Conservation (phyloP, 2,888 invertebrate genomes). For the Scaptomyza caliginosa region DNA sequence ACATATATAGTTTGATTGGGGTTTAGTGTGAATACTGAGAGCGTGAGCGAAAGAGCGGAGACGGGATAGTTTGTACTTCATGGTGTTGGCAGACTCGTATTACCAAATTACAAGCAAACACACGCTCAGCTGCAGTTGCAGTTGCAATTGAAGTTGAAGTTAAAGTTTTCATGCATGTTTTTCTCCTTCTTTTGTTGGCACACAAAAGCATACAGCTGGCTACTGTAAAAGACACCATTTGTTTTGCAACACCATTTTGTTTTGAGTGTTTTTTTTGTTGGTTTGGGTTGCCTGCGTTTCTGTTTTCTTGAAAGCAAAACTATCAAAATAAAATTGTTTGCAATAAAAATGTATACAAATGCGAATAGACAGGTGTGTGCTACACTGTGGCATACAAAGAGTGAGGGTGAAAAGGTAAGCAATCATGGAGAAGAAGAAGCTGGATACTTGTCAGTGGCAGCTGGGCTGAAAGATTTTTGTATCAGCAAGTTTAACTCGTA, state of each 20-base stretch:
- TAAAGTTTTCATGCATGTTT: constrained; percentile 8
- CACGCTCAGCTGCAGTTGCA: constrained; percentile 46
- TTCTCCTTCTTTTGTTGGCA: neutral
- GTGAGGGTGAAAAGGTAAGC: neutral
- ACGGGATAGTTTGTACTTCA: constrained; percentile 7
- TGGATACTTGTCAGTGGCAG: constrained; percentile 36
- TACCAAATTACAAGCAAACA: constrained; percentile 70
- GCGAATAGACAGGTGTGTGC: constrained; percentile 56
- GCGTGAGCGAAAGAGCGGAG: no score
- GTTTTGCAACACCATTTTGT: constrained; percentile 78
- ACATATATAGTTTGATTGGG: neutral
- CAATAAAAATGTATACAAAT: constrained; percentile 76
- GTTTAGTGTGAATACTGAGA: neutral
- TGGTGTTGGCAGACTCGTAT: constrained; percentile 34
- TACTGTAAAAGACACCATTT: constrained; percentile 71
- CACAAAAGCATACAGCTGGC: constrained; percentile 1
- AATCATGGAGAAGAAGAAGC: neutral
- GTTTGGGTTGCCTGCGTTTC: constrained; percentile 28
- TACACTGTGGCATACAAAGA: neutral
- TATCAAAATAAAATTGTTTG: constrained; percentile 75
- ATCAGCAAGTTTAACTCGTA: constrained; percentile 44
- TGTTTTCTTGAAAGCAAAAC: constrained; percentile 38
- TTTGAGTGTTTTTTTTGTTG: constrained; percentile 64
- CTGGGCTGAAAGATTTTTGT: constrained; percentile 26
- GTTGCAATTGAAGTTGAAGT: neutral